Evolutionary conservation across 2,797 vertebrate genomes (phyloP), one percentile per base, ranked within the genome.

Genomic region (Harpagifer antarcticus): DNA sequence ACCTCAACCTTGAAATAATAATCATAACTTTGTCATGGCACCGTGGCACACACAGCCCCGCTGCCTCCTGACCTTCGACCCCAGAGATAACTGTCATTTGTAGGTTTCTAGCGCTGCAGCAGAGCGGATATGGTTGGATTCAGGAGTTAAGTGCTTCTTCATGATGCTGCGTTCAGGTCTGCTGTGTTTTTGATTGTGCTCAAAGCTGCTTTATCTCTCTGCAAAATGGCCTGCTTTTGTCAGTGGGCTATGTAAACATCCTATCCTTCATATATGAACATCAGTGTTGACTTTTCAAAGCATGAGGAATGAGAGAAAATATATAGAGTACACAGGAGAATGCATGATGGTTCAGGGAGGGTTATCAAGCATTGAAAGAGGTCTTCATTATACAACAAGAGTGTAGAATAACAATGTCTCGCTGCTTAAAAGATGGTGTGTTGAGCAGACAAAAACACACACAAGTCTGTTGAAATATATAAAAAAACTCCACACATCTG

Each of bases 1-100:
- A 90, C 90, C 86, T 89, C 83, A 56, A 81, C 68, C 88, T 86
- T 91, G 78, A 88, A 89, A 91, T 83, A 92, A 91, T 88, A 93
- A 90, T 91, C 86, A 90, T 64, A 73, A 77, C 82, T 78, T 76
- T 68, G 86, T 74, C 81, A 74, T 82, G 65, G 88, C 76, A 79
- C 72, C 82, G 70, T 84, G 79, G 84, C 79, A 86, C 79, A 86
- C 64, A 68, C 7, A 64, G 31, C 63, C 69, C 76, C 42, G 67
- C 48, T 42, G 74, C 75, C 57, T 9, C 33, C 31, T 27, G 58
- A 81, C 56, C 76, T 52, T 64, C 76, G 65, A 78, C 78, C 66
- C 76, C 53, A 47, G 63, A 80, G 81, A 84, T 81, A 83, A 49
- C 81, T 83, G 82, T 85, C 87, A 87, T 89, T 91, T 86, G 84